Percentiles rank a stretch among this genome's conserved stretches.
These are phyloP conservation scores for Leuciscus waleckii DNA, from an alignment of 2,797 vertebrate species.

Conservation along the genomic window DNA sequence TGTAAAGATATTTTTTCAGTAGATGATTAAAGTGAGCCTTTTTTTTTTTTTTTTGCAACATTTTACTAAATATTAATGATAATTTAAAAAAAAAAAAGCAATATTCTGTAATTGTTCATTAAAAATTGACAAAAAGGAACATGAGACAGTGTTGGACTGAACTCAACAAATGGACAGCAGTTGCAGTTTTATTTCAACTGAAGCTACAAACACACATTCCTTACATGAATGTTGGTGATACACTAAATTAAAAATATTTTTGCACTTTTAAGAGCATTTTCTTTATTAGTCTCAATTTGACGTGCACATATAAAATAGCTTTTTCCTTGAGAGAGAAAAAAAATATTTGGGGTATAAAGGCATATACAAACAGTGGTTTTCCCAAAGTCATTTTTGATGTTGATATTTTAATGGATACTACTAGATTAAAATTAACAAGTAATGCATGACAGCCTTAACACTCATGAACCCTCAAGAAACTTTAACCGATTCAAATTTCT, in stretches of 20 bases:
- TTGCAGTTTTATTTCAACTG: conserved; percentile 42
- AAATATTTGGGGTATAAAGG: conserved; percentile 37
- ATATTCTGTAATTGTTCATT: conserved; percentile 57
- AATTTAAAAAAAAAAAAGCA: background rate
- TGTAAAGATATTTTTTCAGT: background rate
- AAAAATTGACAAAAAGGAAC: conserved; percentile 51
- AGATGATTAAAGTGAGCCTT: background rate
- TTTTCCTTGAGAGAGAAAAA: conserved; percentile 28
- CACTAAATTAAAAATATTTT: conserved; percentile 16
- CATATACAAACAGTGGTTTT: conserved; percentile 65
- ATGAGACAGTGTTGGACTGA: conserved; percentile 55
- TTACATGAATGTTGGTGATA: conserved; percentile 24
- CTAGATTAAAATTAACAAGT: background rate
- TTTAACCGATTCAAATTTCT: background rate
- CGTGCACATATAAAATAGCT: conserved; percentile 17
- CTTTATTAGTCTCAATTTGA: conserved; percentile 8
- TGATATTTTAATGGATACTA: background rate
- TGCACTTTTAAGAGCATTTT: conserved; percentile 23
- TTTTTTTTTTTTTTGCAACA: conserved; percentile 41
- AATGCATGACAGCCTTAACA: conserved; percentile 9
- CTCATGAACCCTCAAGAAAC: background rate
- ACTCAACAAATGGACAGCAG: conserved; percentile 33
- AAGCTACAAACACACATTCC: conserved; percentile 33
- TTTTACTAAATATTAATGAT: conserved; percentile 41
- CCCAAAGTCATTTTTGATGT: conserved; percentile 58